phyloP scores from a whole-genome alignment of 2,797 vertebrate genomes.

The Pelodytes ibericus region DNA sequence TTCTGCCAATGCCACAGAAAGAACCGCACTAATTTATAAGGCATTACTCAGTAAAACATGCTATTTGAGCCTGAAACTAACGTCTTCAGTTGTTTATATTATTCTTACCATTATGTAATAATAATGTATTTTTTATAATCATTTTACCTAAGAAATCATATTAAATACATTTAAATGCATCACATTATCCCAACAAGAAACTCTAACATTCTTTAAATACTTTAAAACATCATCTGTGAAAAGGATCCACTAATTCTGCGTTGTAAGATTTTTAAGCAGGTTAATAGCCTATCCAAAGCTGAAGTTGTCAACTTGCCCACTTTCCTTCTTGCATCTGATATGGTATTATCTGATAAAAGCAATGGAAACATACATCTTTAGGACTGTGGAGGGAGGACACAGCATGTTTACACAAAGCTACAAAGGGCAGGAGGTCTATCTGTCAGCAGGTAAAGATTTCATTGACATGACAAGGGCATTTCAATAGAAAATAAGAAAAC shows the following conservation, averaged over 20 bases:
- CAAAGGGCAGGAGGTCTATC: slow-evolving; percentile 17
- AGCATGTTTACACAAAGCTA: slow-evolving; percentile 26
- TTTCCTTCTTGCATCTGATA: slow-evolving; percentile 42
- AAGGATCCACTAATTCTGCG: background rate
- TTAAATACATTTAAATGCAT: too few relatives aligned
- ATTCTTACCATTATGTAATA: too few relatives aligned
- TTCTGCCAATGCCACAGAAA: slow-evolving; percentile 42
- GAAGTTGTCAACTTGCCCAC: slow-evolving; percentile 38
- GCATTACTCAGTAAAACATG: slow-evolving; percentile 46
- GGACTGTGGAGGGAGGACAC: slow-evolving; percentile 4
- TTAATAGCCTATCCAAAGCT: slow-evolving; percentile 1
- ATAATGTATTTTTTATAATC: too few relatives aligned
- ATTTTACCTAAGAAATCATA: too few relatives aligned
- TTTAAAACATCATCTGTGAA: background rate
- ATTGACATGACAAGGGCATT: slow-evolving; percentile 12
- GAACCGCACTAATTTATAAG: slow-evolving; percentile 34
- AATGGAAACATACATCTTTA: slow-evolving; percentile 37
- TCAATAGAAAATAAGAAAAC: background rate
- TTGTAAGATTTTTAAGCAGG: slow-evolving; percentile 11
- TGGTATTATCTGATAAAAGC: slow-evolving; percentile 45
- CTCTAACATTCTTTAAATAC: background rate
- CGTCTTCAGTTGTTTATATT: background rate
- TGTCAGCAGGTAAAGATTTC: slow-evolving; percentile 12
- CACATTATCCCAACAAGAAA: too few relatives aligned
- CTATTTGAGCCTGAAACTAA: slow-evolving; percentile 19